These are phyloP conservation scores for Cataglyphis altisquamis DNA, from an alignment of 2,888 invertebrate species.

Conservation along the genomic window DNA sequence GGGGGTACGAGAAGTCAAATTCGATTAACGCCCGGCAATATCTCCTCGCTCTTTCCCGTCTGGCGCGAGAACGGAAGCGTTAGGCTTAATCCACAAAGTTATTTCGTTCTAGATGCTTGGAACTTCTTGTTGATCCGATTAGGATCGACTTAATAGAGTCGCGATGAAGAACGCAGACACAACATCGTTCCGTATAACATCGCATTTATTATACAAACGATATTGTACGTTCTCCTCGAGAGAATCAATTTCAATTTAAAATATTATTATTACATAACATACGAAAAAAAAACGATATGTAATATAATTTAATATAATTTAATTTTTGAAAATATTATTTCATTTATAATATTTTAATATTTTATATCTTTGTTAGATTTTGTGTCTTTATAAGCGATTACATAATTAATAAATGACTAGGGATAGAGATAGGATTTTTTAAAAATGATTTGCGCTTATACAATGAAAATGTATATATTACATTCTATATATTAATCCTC, in stretches of 20 bases:
- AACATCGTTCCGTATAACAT: constrained; percentile 13
- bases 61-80: constrained; percentile 56
- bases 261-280: not conserved
- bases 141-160: constrained; percentile 63
- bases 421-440: constrained; percentile 12
- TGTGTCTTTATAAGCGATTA: not conserved
- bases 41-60: constrained; percentile 27
- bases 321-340: not conserved
- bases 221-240: not conserved
- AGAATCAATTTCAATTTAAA: not conserved
- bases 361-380: not conserved
- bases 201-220: not conserved
- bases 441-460: constrained; percentile 17
- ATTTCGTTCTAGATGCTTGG: constrained; percentile 59
- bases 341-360: not conserved
- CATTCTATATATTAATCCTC: constrained; percentile 41
- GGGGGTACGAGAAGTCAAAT: constrained; percentile 56
- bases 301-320: not conserved
- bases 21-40: constrained; percentile 53
- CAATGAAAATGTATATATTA: constrained; percentile 30
- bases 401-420: not conserved
- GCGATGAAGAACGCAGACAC: constrained; percentile 23
- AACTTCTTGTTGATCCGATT: constrained; percentile 67
- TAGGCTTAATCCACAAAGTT: constrained; percentile 63
- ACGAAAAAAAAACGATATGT: too few relatives aligned